Conservation (phyloP, 2,113 vertebrate species). For the Ornithorhynchus anatinus region DNA sequence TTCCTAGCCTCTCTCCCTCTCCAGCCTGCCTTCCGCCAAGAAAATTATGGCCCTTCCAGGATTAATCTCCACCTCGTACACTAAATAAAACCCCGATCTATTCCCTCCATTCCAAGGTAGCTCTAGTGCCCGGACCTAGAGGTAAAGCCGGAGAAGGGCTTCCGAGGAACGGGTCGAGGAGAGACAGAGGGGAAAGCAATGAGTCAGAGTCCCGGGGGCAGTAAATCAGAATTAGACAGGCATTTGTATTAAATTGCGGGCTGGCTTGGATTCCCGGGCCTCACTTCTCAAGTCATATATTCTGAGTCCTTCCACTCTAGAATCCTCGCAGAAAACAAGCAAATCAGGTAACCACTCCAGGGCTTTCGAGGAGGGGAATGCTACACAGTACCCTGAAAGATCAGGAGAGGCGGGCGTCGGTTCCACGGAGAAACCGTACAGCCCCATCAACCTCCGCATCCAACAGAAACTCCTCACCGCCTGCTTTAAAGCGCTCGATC, state of each 20-base stretch:
- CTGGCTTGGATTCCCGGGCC: not conserved
- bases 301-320: not conserved
- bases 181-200: not conserved
- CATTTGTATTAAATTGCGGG: conserved; percentile 23
- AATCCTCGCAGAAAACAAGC: not conserved
- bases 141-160: conserved; percentile 42
- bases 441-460: too few relatives aligned
- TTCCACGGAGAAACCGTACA: too few relatives aligned
- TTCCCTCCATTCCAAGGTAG: conserved; percentile 62
- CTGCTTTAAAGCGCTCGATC: too few relatives aligned
- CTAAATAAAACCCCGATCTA: conserved; percentile 61
- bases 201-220: conserved; percentile 31
- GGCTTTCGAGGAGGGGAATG: not conserved
- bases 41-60: conserved; percentile 39
- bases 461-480: too few relatives aligned
- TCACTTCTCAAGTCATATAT: not conserved
- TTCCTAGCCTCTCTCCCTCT: too few relatives aligned
- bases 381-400: not conserved
- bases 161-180: conserved; percentile 48
- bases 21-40: too few relatives aligned
- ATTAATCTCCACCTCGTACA: conserved; percentile 49
- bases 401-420: too few relatives aligned
- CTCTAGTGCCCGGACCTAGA: conserved; percentile 55
- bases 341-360: not conserved
- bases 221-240: conserved; percentile 37